These are phyloP conservation scores for Drosophila anomalipes DNA, from an alignment of 2,888 invertebrate species.

Conservation along the genomic window DNA sequence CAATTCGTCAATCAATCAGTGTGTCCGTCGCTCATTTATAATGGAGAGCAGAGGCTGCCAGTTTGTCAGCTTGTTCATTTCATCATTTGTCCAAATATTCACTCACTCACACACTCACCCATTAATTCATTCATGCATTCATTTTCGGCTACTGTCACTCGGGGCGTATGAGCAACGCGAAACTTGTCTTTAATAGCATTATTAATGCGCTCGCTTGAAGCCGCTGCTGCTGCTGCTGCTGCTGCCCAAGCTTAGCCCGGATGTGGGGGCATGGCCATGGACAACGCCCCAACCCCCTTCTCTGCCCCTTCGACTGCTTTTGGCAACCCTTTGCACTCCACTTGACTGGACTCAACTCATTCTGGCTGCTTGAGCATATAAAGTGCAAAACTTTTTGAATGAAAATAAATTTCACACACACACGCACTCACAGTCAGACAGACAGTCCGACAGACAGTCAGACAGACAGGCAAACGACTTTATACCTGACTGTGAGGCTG, in stretches of 20 bases:
- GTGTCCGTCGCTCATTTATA: slow-evolving; percentile 79
- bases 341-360: slow-evolving; percentile 45
- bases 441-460: not conserved
- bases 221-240: slow-evolving; percentile 16
- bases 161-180: slow-evolving; percentile 68
- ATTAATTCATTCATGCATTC: slow-evolving; percentile 21
- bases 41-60: slow-evolving; percentile 47
- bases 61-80: slow-evolving; percentile 39
- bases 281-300: slow-evolving; percentile 2
- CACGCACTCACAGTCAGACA: slow-evolving; percentile 4
- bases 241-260: slow-evolving; percentile 27
- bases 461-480: slow-evolving; percentile 9
- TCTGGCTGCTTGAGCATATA: slow-evolving; percentile 54
- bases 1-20: slow-evolving; percentile 80
- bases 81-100: slow-evolving; percentile 49
- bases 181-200: slow-evolving; percentile 65
- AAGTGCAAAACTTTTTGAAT: slow-evolving; percentile 78
- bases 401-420: slow-evolving; percentile 78
- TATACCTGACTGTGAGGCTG: slow-evolving; percentile 41
- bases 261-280: slow-evolving; percentile 27
- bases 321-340: slow-evolving; percentile 26
- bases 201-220: slow-evolving; percentile 62
- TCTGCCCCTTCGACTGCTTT: not conserved
- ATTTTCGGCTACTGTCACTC: slow-evolving; percentile 60
- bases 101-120: slow-evolving; percentile 20